These are phyloP conservation scores for Pomatorhinus ruficollis DNA, from an alignment of 2,113 vertebrate species.

Conservation along the genomic window DNA sequence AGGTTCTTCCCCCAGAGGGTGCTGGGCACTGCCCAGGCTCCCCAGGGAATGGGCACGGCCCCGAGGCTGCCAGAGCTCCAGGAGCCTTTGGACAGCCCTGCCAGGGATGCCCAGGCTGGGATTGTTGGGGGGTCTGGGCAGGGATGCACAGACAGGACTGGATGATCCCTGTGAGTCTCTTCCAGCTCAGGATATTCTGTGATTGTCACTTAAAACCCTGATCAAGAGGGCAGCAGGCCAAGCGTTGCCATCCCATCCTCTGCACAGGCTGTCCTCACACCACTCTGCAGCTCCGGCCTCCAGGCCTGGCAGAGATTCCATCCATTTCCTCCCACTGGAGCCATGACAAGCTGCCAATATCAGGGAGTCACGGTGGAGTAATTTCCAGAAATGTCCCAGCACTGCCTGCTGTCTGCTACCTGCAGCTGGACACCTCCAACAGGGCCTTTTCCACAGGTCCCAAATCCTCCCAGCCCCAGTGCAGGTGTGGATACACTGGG, in stretches of 20 bases:
- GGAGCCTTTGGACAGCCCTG: neutral
- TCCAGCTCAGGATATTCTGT: neutral
- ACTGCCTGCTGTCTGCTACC: neutral
- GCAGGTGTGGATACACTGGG: neutral
- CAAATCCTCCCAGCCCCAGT: neutral
- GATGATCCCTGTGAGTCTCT: neutral
- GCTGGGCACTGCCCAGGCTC: neutral
- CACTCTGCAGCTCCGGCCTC: neutral
- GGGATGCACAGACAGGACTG: rapidly evolving
- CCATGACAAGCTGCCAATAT: neutral
- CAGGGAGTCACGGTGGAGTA: rapidly evolving
- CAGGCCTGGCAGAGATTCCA: neutral
- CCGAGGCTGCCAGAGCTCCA: neutral
- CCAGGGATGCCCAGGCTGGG: neutral
- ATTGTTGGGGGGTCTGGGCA: neutral
- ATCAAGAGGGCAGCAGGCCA: neutral
- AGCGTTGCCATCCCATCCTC: neutral
- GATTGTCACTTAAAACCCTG: neutral
- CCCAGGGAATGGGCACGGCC: neutral
- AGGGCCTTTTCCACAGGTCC: neutral
- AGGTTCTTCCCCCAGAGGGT: neutral
- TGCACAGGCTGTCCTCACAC: neutral
- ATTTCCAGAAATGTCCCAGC: neutral
- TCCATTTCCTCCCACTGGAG: neutral
- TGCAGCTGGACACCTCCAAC: neutral